A percentile compares a stretch with the other conserved stretches of the same genome.
Conservation (phyloP, 2,888 invertebrate genomes). For the Eugnorisma glareosa region DNA sequence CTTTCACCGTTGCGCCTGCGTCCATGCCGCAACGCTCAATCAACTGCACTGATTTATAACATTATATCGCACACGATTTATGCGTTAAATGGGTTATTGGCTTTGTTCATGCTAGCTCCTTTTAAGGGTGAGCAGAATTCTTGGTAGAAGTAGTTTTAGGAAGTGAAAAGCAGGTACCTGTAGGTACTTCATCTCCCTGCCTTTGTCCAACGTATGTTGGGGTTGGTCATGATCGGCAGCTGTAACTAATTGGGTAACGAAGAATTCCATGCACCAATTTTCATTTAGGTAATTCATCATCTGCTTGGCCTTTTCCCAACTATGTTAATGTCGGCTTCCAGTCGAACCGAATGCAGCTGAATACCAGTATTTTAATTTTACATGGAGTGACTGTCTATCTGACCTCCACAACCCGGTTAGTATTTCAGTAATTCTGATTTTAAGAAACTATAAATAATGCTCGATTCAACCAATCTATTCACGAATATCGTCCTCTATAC, state of each 20-base stretch:
- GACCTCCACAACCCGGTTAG: too few species aligned
- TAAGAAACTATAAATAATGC: too few species aligned
- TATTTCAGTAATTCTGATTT: too few species aligned
- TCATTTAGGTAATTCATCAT: too few species aligned
- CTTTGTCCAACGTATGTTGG: not conserved
- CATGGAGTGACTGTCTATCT: too few species aligned
- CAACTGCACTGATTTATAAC: conserved; percentile 47
- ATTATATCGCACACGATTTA: conserved; percentile 42
- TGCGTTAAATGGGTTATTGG: conserved; percentile 35
- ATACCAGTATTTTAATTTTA: too few species aligned
- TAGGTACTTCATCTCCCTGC: not conserved
- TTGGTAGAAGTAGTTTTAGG: not conserved
- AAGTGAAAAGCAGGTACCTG: not conserved
- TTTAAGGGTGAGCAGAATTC: conserved; percentile 6
- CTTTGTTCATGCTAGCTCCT: not conserved
- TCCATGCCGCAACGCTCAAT: conserved; percentile 58
- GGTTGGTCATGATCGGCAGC: not conserved
- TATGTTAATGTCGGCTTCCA: too few species aligned
- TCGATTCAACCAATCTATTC: too few species aligned
- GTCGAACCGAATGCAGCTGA: too few species aligned
- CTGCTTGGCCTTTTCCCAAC: too few species aligned
- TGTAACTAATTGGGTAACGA: not conserved
- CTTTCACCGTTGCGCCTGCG: conserved; percentile 62
- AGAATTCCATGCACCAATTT: not conserved
- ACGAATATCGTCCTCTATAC: too few species aligned